Percentiles rank a stretch among this genome's conserved stretches.
Conservation (phyloP, 37 sponge, comb jelly and placozoan genomes). For the Chondrilla cf. caribensis region DNA sequence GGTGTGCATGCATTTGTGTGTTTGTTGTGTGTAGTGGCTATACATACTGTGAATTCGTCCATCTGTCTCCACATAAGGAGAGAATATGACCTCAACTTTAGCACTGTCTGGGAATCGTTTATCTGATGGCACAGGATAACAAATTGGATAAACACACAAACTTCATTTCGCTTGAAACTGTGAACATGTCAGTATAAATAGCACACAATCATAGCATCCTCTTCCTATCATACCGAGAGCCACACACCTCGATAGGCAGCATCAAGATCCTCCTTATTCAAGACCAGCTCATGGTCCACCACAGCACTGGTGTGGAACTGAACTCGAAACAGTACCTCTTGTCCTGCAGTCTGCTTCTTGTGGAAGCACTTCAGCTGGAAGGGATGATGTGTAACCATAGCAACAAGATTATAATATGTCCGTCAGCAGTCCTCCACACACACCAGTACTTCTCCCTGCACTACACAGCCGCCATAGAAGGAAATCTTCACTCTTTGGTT, state of each 20-base stretch:
- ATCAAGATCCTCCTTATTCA: slow-evolving; percentile 85
- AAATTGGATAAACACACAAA: too few species aligned
- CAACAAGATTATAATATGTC: too few species aligned
- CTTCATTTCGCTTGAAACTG: too few species aligned
- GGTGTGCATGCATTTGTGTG: too few species aligned
- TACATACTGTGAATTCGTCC: too few species aligned
- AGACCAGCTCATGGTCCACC: slow-evolving; percentile 74
- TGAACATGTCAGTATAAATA: too few species aligned
- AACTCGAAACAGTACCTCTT: slow-evolving; percentile 79
- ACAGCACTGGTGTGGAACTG: slow-evolving; percentile 90
- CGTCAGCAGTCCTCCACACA: too few species aligned
- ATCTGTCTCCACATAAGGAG: background rate
- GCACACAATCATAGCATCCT: too few species aligned
- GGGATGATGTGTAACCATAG: background rate
- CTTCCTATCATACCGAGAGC: background rate
- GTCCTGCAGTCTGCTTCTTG: slow-evolving; percentile 61
- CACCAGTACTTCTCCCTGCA: slow-evolving; percentile 77
- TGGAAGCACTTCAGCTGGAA: slow-evolving; percentile 83
- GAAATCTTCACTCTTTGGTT: slow-evolving; percentile 68
- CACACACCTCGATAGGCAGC: slow-evolving; percentile 73
- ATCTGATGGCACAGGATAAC: slow-evolving; percentile 30
- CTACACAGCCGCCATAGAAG: slow-evolving; percentile 45
- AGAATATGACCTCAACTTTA: slow-evolving; percentile 80
- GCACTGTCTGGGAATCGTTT: slow-evolving; percentile 71
- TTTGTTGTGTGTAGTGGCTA: too few species aligned